phyloP scores from a whole-genome alignment of 2,888 invertebrate species.

The Drosophila birchii region DNA sequence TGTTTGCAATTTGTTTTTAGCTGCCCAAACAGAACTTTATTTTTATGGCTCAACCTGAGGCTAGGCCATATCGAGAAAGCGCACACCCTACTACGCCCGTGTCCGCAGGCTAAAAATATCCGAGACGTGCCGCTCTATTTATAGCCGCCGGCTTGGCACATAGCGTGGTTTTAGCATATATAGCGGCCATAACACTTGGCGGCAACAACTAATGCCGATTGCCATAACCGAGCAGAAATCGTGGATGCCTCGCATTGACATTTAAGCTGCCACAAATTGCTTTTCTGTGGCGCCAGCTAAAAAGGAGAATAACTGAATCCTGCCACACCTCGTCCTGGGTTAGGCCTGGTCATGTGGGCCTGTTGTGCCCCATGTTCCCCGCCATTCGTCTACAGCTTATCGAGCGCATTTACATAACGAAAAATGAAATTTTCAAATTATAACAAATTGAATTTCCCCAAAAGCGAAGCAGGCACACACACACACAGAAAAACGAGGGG shows the following conservation, averaged over 20 bases:
- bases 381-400: slow-evolving; percentile 57
- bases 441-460: slow-evolving; percentile 76
- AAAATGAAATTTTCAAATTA: slow-evolving; percentile 78
- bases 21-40: slow-evolving; percentile 70
- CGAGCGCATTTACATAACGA: slow-evolving; percentile 69
- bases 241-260: slow-evolving; percentile 60
- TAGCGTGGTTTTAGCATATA: slow-evolving; percentile 7
- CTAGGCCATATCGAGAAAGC: slow-evolving; percentile 15
- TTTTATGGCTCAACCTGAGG: slow-evolving; percentile 60
- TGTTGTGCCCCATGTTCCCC: background rate
- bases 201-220: slow-evolving; percentile 42
- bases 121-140: slow-evolving; percentile 60
- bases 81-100: slow-evolving; percentile 10
- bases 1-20: slow-evolving; percentile 78
- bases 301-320: slow-evolving; percentile 3
- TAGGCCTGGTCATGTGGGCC: slow-evolving; percentile 26
- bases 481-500: background rate
- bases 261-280: slow-evolving; percentile 78
- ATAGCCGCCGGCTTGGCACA: slow-evolving; percentile 18
- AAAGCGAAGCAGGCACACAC: slow-evolving; percentile 23
- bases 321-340: slow-evolving; percentile 25
- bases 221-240: slow-evolving; percentile 50
- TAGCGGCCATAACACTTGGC: slow-evolving; percentile 8
- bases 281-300: slow-evolving; percentile 53
- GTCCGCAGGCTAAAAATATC: slow-evolving; percentile 62